These are phyloP conservation scores for Crossocerus cetratus DNA, from an alignment of 2,888 invertebrate species.

Conservation along the genomic window DNA sequence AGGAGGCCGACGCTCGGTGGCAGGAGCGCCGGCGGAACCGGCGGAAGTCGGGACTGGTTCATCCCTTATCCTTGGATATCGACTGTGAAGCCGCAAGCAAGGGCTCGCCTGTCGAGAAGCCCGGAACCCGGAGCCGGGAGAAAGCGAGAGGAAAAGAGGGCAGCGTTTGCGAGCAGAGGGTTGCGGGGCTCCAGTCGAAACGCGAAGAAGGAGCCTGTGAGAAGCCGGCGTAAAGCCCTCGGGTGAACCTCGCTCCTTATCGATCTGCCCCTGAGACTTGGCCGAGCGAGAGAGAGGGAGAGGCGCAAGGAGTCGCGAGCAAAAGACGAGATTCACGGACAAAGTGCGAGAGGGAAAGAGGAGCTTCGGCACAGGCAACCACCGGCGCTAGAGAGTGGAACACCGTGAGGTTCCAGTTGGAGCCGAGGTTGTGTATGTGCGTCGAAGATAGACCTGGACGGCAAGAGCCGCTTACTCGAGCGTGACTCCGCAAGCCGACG, in stretches of 20 bases:
- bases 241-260: constrained; percentile 74
- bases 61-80: constrained; percentile 48
- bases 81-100: constrained; percentile 51
- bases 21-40: constrained; percentile 39
- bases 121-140: not conserved
- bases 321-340: constrained; percentile 32
- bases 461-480: constrained; percentile 74
- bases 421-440: constrained; percentile 38
- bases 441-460: constrained; percentile 68
- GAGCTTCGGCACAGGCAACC: constrained; percentile 17
- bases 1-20: not conserved
- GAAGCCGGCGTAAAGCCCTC: constrained; percentile 70
- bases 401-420: constrained; percentile 25
- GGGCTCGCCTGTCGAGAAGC: constrained; percentile 7
- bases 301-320: constrained; percentile 47
- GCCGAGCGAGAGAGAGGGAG: constrained; percentile 46
- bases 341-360: constrained; percentile 36
- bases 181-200: constrained; percentile 27
- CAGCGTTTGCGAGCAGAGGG: constrained; percentile 2
- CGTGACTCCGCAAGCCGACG: constrained; percentile 75
- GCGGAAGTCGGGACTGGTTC: constrained; percentile 47
- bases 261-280: constrained; percentile 74
- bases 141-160: constrained; percentile 1
- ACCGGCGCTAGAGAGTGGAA: constrained; percentile 32
- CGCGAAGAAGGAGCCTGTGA: constrained; percentile 69